Base-by-base conservation (phyloP, 2,797 vertebrate species). In the Tangara arthus region DNA sequence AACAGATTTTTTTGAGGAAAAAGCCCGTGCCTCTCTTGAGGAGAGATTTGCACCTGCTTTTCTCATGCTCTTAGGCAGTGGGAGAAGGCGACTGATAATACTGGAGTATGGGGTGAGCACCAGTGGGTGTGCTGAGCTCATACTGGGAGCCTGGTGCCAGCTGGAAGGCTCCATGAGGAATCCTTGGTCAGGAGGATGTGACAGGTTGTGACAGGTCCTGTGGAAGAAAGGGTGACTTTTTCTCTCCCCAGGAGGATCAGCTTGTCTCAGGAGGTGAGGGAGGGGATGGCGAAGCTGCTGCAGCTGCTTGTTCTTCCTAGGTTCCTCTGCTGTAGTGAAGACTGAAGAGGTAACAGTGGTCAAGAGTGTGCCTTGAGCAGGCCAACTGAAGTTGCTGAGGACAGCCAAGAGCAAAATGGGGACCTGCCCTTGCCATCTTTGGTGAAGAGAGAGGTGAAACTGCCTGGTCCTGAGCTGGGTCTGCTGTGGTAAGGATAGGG, bases 351-450 rank as follows among this genome's bases (percentile, higher is more conserved):
- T 73, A 7, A 28, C 0, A 5, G 15, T 5, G 35, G 20, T 70
- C 28, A 41, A 37, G 35, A 75, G 9, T 0, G 0, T 0, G 1
- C 19, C 9, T 19, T 46, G 61, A n/a, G 42, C 46, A 68, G 28
- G 30, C 63, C 2, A 7, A 3, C 34, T 78, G 92, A 46, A 56
- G 37, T 6, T 24, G 3, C 64, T 55, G 66, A 61, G 78, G 39
- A 41, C 16, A 76, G 59, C 39, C 12, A 11, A n/a, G 30, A 64
- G n/a, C 32, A 37, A 27, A 39, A 7, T 10, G 7, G 18, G 13
- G 32, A 56, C 8, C 35, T 93, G 41, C 20, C 19, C 16, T 47
- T 52, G 44, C 9, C 19, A 3, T 28, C 57, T 61, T 55, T 22
- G 27, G 39, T 55, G 70, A 87, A 68, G 37, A 63, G 34, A 59